Evolutionary conservation across 2,113 vertebrate species (phyloP).

Genomic region (Lampris megalopsis): DNA sequence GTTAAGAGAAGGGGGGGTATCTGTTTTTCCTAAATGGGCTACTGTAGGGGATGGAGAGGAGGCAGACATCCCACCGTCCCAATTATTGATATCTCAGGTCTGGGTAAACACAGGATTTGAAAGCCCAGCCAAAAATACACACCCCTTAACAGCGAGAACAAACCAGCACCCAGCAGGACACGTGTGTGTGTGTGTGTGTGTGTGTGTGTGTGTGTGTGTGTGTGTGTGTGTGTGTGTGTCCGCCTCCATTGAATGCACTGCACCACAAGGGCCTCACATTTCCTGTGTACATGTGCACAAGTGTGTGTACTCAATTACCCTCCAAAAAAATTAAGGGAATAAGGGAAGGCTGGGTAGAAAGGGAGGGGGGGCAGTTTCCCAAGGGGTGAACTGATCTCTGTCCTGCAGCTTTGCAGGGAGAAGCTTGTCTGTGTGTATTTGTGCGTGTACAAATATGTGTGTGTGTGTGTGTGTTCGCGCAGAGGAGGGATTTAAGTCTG

Average conservation of each 20-base stretch:
- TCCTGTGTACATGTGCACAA: slow-evolving; percentile 63
- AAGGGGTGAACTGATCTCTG: slow-evolving; percentile 73
- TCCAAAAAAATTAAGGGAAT: slow-evolving; percentile 64
- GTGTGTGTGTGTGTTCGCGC: slow-evolving; percentile 48
- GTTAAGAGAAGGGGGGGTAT: slow-evolving; percentile 14
- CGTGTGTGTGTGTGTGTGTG: slow-evolving; percentile 27
- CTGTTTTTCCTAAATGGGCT: slow-evolving; percentile 37
- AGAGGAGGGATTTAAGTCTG: slow-evolving; percentile 53
- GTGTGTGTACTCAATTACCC: slow-evolving; percentile 72
- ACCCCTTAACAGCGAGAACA: slow-evolving; percentile 62
- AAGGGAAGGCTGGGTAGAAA: slow-evolving; percentile 17
- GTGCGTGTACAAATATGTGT: slow-evolving; percentile 30
- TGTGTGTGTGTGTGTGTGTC: slow-evolving; percentile 6
- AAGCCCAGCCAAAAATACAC: slow-evolving; percentile 72
- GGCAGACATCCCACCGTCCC: slow-evolving; percentile 61
- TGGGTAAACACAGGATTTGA: slow-evolving; percentile 70
- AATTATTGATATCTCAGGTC: slow-evolving; percentile 76
- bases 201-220: slow-evolving; percentile 29
- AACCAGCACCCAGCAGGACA: slow-evolving; percentile 69
- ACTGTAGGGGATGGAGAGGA: slow-evolving; percentile 33
- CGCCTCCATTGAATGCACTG: neutral
- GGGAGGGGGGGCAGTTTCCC: slow-evolving; percentile 37
- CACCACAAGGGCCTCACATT: slow-evolving; percentile 48
- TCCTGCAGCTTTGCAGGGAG: slow-evolving; percentile 69
- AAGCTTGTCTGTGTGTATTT: slow-evolving; percentile 54